These are phyloP conservation scores for Takifugu bimaculatus DNA, from an alignment of 2,113 vertebrate genomes.

Conservation along the genomic window DNA sequence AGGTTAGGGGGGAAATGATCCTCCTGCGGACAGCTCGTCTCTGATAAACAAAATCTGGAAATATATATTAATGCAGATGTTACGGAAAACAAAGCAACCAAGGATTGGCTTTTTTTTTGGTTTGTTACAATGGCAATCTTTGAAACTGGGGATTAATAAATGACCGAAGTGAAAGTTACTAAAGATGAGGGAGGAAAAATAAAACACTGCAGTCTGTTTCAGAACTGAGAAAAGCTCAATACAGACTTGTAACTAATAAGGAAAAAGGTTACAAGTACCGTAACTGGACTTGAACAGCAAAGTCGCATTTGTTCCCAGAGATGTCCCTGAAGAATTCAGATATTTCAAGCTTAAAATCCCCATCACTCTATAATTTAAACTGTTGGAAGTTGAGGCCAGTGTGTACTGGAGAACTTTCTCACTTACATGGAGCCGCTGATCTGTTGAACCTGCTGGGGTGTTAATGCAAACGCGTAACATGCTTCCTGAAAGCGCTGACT, in stretches of 20 bases:
- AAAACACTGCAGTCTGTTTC: slow-evolving; percentile 8
- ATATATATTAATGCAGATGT: no score
- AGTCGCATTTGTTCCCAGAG: slow-evolving; percentile 99
- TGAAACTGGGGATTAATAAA: no score
- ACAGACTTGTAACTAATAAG: neutral
- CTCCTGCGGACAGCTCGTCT: slow-evolving; percentile 99
- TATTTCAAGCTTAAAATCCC: neutral
- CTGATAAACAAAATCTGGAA: slow-evolving; percentile 95
- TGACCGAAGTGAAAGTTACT: no score
- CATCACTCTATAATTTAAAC: neutral
- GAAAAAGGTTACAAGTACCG: slow-evolving; percentile 72
- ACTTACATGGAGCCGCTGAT: slow-evolving; percentile 99
- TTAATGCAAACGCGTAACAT: slow-evolving; percentile 96
- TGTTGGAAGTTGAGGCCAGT: neutral
- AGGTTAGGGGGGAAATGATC: slow-evolving; percentile 98
- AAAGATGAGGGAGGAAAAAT: no score
- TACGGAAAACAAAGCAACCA: neutral
- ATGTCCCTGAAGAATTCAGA: slow-evolving; percentile 84
- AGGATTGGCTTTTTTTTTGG: no score
- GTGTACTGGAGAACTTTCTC: neutral
- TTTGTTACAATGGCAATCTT: no score
- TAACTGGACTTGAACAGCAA: slow-evolving; percentile 98
- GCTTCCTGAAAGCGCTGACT: slow-evolving; percentile 98
- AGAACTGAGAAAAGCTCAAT: slow-evolving; percentile 8
- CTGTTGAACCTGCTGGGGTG: slow-evolving; percentile 96